These are phyloP conservation scores for Todus mexicanus DNA, from an alignment of 2,797 vertebrate species.

Conservation along the genomic window DNA sequence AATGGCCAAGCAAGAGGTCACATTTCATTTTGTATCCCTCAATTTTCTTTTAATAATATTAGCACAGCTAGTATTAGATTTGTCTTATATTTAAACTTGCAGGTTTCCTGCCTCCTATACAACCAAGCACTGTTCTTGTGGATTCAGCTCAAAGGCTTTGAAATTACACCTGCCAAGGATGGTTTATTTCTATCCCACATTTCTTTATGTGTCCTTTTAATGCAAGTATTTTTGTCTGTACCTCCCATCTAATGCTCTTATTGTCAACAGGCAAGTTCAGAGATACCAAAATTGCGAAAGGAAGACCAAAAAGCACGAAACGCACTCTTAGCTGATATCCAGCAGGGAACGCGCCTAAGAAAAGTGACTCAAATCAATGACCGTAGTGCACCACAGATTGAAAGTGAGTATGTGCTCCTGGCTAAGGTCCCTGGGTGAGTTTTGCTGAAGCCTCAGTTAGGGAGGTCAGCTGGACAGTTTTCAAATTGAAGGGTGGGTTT, in stretches of 20 bases:
- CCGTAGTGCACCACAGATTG: constrained; percentile 86
- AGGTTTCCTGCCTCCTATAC: not conserved
- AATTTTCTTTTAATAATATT: not conserved
- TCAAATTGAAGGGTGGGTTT: not conserved
- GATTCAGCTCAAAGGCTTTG: not conserved
- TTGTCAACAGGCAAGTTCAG: constrained; percentile 65
- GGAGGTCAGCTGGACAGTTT: not conserved
- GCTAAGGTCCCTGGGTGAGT: not conserved
- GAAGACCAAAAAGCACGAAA: constrained; percentile 78
- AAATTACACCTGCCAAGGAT: not conserved
- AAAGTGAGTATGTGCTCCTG: constrained; percentile 78
- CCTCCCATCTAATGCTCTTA: not conserved
- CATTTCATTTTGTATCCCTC: not conserved
- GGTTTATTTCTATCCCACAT: not conserved
- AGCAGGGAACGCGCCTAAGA: constrained; percentile 87
- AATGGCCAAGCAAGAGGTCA: not conserved
- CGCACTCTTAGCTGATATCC: constrained; percentile 91
- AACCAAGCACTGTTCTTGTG: not conserved
- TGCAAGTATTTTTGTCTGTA: not conserved
- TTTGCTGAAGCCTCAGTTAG: not conserved
- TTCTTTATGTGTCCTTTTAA: not conserved
- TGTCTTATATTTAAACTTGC: not conserved
- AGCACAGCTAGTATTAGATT: not conserved
- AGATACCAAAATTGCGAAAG: constrained; percentile 64
- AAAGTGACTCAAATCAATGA: constrained; percentile 91